These are phyloP conservation scores for Danio jaintianensis DNA, from an alignment of 2,797 vertebrate genomes.

Conservation along the genomic window DNA sequence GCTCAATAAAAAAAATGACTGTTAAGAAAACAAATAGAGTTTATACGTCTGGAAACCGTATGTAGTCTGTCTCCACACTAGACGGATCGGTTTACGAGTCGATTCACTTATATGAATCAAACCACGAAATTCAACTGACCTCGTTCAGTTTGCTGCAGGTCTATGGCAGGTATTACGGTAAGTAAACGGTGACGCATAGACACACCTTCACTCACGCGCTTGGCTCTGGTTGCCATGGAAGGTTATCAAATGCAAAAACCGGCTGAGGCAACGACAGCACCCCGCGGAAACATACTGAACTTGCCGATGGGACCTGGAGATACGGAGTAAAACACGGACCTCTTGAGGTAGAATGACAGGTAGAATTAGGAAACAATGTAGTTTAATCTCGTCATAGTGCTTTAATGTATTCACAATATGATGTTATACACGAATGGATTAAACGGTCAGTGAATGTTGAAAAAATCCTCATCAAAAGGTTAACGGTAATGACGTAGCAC, in stretches of 20 bases:
- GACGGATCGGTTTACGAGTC: too few species aligned
- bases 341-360: not conserved
- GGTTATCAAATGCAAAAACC: constrained; percentile 64
- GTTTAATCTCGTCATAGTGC: not conserved
- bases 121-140: not conserved
- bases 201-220: constrained; percentile 66
- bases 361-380: constrained; percentile 12
- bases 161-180: constrained; percentile 61
- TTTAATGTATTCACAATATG: not conserved
- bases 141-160: not conserved
- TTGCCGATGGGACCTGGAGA: not conserved
- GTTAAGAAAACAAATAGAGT: too few species aligned
- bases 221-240: constrained; percentile 59
- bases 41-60: too few species aligned
- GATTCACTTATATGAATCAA: too few species aligned
- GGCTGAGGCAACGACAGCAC: constrained; percentile 44
- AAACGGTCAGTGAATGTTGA: not conserved
- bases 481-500: not conserved
- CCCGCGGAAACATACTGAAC: constrained; percentile 61
- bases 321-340: not conserved
- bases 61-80: too few species aligned
- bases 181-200: constrained; percentile 61
- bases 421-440: not conserved
- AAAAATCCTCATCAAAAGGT: not conserved
- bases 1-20: too few species aligned